Evolutionary conservation across 2,888 invertebrate species (phyloP).

Genomic region (Drosophila antonietae): DNA sequence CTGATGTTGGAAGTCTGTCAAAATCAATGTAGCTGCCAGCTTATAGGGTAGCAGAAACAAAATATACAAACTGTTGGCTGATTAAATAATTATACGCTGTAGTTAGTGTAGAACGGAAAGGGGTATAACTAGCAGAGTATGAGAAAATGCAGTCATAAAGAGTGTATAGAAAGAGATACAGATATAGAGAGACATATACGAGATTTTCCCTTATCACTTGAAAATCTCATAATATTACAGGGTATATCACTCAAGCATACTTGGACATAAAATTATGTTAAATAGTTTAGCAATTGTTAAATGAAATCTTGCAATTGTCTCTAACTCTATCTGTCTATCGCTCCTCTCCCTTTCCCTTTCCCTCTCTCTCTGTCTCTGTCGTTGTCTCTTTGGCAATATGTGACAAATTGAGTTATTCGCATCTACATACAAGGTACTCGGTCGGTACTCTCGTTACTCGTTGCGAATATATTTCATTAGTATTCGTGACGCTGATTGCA

Average conservation of each 20-base stretch:
- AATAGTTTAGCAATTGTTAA: slow-evolving; percentile 1
- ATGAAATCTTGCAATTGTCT: not conserved
- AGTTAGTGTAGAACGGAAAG: not conserved
- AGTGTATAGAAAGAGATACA: too few species aligned
- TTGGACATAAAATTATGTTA: slow-evolving; percentile 8
- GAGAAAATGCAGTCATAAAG: not conserved
- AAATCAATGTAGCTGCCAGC: slow-evolving; percentile 19
- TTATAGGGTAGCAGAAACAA: slow-evolving; percentile 27
- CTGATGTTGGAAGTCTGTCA: not conserved
- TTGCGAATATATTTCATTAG: slow-evolving; percentile 71
- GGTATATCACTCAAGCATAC: not conserved
- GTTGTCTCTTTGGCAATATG: slow-evolving; percentile 36
- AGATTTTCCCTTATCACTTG: not conserved
- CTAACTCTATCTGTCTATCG: slow-evolving; percentile 1
- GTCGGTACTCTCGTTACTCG: slow-evolving; percentile 31
- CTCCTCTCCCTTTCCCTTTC: not conserved
- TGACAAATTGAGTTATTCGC: slow-evolving; percentile 78
- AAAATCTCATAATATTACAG: not conserved
- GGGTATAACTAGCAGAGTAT: not conserved
- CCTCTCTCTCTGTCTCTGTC: not conserved
- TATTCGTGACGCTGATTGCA: slow-evolving; percentile 80
- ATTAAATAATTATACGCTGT: slow-evolving; percentile 28
- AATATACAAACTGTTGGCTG: slow-evolving; percentile 25
- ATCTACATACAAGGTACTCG: slow-evolving; percentile 57
- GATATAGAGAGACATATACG: too few species aligned